Evolutionary conservation across 1,140 invertebrate genomes (phyloP).

Genomic region (Sinonovacula constricta): DNA sequence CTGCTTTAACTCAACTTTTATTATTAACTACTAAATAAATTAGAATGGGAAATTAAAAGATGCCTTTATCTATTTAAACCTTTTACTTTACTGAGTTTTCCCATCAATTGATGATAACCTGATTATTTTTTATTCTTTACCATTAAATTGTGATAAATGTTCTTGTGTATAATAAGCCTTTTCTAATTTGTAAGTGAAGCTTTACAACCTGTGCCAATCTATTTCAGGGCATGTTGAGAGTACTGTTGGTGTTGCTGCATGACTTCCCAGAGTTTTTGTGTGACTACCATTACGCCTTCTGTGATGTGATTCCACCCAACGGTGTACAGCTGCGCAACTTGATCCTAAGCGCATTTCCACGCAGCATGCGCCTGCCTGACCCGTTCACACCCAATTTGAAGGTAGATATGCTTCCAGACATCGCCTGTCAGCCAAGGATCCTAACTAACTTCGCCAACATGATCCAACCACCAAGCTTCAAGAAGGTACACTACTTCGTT

Average conservation of each 20-base stretch:
- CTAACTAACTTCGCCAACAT: slow-evolving; percentile 92
- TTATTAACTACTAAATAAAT: no score
- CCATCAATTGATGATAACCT: no score
- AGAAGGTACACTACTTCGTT: slow-evolving; percentile 85
- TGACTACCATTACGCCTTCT: slow-evolving; percentile 99
- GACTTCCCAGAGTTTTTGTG: slow-evolving; percentile 99
- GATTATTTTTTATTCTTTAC: no score
- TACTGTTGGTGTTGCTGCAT: slow-evolving; percentile 96
- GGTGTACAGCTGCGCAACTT: slow-evolving; percentile 99
- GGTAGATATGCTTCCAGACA: slow-evolving; percentile 94
- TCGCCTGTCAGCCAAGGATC: slow-evolving; percentile 90
- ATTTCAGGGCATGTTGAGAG: slow-evolving; percentile 91
- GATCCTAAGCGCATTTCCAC: slow-evolving; percentile 97
- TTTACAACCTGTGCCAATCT: no score
- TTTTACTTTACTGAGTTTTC: no score
- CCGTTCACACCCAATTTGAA: slow-evolving; percentile 94
- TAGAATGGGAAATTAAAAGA: no score
- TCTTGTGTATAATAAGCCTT: no score
- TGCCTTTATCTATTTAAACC: no score
- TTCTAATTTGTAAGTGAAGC: no score
- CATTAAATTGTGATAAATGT: no score
- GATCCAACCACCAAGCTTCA: slow-evolving; percentile 92
- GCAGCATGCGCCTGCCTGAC: slow-evolving; percentile 98
- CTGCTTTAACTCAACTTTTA: no score
- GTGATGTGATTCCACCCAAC: slow-evolving; percentile 99